Evolutionary conservation across 2,797 vertebrate genomes (phyloP).

Genomic region (Phoxinus dragarum): DNA sequence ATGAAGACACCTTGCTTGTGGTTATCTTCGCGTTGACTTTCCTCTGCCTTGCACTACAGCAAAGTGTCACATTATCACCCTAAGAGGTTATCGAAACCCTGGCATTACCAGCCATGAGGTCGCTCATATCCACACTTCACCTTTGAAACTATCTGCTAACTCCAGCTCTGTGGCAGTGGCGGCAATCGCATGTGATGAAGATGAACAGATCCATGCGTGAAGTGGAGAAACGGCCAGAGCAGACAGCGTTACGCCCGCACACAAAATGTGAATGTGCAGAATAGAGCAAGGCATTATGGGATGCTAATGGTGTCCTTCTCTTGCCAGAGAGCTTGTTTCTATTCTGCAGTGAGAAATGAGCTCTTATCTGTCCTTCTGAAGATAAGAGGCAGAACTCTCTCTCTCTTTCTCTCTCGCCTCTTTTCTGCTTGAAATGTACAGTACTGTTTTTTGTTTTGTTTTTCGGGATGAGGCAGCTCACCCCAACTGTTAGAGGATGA

Average conservation of each 20-base stretch:
- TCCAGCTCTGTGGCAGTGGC: not conserved
- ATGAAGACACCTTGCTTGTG: conserved; percentile 25
- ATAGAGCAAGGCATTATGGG: conserved; percentile 51
- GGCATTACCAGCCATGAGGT: not conserved
- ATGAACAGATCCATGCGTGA: conserved; percentile 39
- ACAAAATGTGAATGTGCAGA: conserved; percentile 47
- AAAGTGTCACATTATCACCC: conserved; percentile 9
- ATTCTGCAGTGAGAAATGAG: conserved; percentile 68
- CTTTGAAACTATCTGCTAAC: conserved; percentile 17
- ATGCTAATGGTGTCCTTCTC: conserved; percentile 61
- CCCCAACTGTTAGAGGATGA: conserved; percentile 46
- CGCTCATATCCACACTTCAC: not conserved
- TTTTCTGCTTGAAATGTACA: conserved; percentile 30
- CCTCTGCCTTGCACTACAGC: not conserved
- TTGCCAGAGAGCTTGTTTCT: conserved; percentile 60
- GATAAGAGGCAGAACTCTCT: conserved; percentile 71
- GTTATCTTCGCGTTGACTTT: conserved; percentile 13
- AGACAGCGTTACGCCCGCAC: conserved; percentile 34
- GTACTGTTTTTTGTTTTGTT: not conserved
- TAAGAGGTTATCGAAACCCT: conserved; percentile 16
- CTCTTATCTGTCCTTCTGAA: conserved; percentile 75
- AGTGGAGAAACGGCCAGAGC: conserved; percentile 56
- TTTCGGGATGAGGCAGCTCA: conserved; percentile 36
- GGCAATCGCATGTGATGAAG: conserved; percentile 48
- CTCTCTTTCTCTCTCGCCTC: conserved; percentile 3